Conservation (phyloP, 2,888 invertebrate species). For the Caenorhabditis becei region DNA sequence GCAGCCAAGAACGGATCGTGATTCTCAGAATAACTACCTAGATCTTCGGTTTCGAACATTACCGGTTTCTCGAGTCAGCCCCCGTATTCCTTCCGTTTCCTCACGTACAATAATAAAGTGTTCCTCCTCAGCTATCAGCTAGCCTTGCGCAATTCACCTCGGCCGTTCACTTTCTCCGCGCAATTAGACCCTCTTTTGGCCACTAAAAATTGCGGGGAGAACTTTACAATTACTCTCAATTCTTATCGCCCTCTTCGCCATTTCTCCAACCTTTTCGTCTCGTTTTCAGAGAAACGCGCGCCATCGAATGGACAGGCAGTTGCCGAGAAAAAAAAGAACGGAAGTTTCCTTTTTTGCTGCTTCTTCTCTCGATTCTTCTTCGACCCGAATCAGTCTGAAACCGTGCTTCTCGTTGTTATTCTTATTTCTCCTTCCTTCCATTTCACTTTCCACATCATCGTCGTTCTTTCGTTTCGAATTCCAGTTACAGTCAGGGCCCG, state of each 20-base stretch:
- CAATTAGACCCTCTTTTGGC: slow-evolving; percentile 56
- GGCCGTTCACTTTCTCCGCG: slow-evolving; percentile 40
- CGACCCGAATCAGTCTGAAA: slow-evolving; percentile 23
- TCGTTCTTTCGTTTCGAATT: slow-evolving; percentile 29
- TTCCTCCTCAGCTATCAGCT: slow-evolving; percentile 53
- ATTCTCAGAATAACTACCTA: neutral
- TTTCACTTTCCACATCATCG: slow-evolving; percentile 42
- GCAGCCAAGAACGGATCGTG: slow-evolving; percentile 7
- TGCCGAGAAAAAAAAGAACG: slow-evolving; percentile 7
- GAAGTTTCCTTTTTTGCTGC: neutral
- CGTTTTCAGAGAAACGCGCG: slow-evolving; percentile 41
- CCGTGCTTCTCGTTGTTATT: slow-evolving; percentile 36
- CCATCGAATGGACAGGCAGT: slow-evolving; percentile 4
- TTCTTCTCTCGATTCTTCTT: slow-evolving; percentile 11
- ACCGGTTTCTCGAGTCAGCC: slow-evolving; percentile 37
- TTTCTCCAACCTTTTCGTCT: slow-evolving; percentile 16
- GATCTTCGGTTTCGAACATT: slow-evolving; percentile 33
- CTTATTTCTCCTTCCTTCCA: slow-evolving; percentile 46
- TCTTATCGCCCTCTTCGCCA: slow-evolving; percentile 42
- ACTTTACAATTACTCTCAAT: slow-evolving; percentile 61
- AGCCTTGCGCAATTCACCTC: slow-evolving; percentile 47
- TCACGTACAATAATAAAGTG: slow-evolving; percentile 33
- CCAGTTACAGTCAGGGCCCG: slow-evolving; percentile 45
- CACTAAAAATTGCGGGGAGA: slow-evolving; percentile 44
- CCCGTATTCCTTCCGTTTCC: neutral